These are phyloP conservation scores for Gonioctena quinquepunctata DNA, from an alignment of 1,140 invertebrate genomes.

Conservation along the genomic window DNA sequence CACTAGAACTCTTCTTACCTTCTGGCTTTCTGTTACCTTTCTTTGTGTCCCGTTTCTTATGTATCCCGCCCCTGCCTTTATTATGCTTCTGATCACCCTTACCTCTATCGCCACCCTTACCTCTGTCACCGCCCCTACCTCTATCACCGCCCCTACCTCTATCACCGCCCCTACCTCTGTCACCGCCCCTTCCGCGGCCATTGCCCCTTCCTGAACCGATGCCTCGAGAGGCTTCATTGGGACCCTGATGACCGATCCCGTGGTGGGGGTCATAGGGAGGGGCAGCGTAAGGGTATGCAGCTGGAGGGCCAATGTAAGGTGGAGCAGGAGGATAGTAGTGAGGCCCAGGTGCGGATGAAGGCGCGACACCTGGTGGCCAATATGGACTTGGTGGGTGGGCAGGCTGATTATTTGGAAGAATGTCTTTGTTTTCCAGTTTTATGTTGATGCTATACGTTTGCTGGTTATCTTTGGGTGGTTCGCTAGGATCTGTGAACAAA, in stretches of 20 bases:
- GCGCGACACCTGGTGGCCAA: too few relatives aligned
- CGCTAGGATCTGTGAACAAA: background rate
- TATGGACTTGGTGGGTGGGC: background rate
- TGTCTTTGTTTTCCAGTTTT: background rate
- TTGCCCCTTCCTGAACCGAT: background rate
- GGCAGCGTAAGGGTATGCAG: background rate
- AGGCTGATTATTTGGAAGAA: background rate
- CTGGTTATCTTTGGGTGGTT: background rate
- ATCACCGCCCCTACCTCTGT: background rate
- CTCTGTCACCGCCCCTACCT: background rate
- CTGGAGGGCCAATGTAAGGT: too few relatives aligned
- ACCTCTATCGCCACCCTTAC: background rate
- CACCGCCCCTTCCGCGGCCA: background rate
- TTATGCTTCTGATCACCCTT: background rate
- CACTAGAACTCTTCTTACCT: background rate
- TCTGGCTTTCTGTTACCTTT: background rate
- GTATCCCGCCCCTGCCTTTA: background rate
- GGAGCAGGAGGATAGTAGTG: background rate
- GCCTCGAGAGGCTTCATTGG: background rate
- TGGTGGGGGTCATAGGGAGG: background rate
- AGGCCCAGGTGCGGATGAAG: background rate
- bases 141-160: background rate
- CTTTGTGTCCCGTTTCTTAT: background rate
- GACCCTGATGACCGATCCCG: background rate
- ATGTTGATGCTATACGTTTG: background rate